Base-by-base conservation (phyloP, 2,113 vertebrate genomes). In the Progne subis region DNA sequence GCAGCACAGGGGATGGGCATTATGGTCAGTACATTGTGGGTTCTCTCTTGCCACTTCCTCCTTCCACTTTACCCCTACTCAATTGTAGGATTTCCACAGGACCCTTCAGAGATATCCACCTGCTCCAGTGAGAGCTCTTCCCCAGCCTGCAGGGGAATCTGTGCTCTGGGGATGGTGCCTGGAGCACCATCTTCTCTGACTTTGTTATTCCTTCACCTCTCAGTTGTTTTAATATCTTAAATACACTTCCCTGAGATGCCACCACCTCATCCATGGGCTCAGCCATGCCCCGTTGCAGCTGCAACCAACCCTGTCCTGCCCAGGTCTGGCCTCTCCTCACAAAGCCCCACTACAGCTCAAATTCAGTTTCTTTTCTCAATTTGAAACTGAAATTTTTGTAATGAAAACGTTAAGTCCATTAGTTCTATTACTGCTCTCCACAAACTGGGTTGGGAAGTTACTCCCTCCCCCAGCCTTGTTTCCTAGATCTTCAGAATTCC, bases 231-330 rank as follows among this genome's bases (percentile, higher is more conserved):
- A 15, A 44, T 39, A 74, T 31, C 29, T 41, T n/a, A 55, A 46
- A 37, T 8, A 31, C 2, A 0, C 32, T 85, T 69, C 8, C 26
- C 18, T 0, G 0, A 44, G 50, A 37, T 2, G 0, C 11, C 34
- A 26, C 14, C 12, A 9, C 7, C 32, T 15, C 5, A 11, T 19
- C 20, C 0, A 0, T 6, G 2, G 10, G n/a, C 29, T 69, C 13
- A 46, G 49, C 49, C 0, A 0, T 20, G 25, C 23, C 31, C 44
- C 4, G 1, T 12, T 25, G 34, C 0, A 0, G 7, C 37, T 57
- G 29, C 21, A 78, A 46, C 18, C 1, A 3, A 3, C 21, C 39
- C 17, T 4, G 41, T 26, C 24, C 34, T 17, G 39, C 29, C 31
- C 53, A 60, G 11, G 7, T 44, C 39, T 29, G 13, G 18, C 5